Conservation (phyloP, 2,888 invertebrate species). For the Athalia circularis region DNA sequence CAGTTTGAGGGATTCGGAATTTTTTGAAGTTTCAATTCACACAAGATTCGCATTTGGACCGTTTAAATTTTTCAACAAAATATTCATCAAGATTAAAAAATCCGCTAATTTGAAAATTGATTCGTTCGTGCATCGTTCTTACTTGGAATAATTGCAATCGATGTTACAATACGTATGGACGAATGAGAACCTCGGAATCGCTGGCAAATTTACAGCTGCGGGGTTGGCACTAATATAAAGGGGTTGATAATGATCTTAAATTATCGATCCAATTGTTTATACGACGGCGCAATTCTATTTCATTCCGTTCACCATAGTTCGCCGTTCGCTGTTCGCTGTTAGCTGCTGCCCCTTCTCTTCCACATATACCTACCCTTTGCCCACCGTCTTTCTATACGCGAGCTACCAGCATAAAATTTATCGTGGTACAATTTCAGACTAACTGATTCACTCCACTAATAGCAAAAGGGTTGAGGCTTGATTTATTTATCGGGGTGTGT, state of each 20-base stretch:
- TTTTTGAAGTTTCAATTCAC: background rate
- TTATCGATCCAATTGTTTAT: conserved; percentile 74
- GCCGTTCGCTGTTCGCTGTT: conserved; percentile 24
- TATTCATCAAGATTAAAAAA: no score
- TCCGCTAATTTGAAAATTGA: no score
- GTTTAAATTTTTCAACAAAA: no score
- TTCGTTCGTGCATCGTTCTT: no score
- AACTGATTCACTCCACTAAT: conserved; percentile 69
- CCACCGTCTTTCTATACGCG: conserved; percentile 34
- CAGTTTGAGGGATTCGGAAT: background rate
- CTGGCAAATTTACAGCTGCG: conserved; percentile 65
- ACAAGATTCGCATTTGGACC: no score
- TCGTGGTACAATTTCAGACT: conserved; percentile 67
- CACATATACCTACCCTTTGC: background rate
- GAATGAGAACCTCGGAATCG: conserved; percentile 63
- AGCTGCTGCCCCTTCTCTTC: conserved; percentile 21
- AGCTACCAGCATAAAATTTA: conserved; percentile 66
- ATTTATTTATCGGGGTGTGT: conserved; percentile 63
- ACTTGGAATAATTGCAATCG: no score
- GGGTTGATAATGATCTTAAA: conserved; percentile 72
- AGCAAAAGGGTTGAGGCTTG: conserved; percentile 62
- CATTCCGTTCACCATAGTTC: conserved; percentile 61
- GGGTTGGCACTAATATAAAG: conserved; percentile 69
- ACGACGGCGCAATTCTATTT: conserved; percentile 71
- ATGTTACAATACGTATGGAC: background rate